A percentile compares a stretch with the other conserved stretches of the same genome.
Evolutionary conservation across 2,888 invertebrate genomes (phyloP).

Genomic region (Mesorhabditis belari): DNA sequence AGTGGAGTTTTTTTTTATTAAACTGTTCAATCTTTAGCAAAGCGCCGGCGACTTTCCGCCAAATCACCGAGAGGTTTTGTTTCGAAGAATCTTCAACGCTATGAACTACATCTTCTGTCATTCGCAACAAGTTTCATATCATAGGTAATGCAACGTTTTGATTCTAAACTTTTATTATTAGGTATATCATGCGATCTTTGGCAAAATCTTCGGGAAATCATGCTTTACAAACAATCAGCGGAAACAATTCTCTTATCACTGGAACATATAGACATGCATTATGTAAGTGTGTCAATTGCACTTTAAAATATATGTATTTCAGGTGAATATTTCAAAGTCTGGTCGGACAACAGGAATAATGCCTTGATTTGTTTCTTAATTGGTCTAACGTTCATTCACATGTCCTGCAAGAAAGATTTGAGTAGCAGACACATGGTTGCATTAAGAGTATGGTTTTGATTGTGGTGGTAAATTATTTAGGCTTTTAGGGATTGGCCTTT

Average conservation of each 20-base stretch:
- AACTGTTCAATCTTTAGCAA: neutral
- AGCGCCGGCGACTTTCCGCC: neutral
- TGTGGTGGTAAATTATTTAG: neutral
- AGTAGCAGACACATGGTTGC: constrained; percentile 43
- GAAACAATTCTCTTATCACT: constrained; percentile 49
- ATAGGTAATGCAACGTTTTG: constrained; percentile 6
- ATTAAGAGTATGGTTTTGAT: constrained; percentile 18
- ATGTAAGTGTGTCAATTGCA: constrained; percentile 3
- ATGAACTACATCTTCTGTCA: constrained; percentile 51
- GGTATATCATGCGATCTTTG: constrained; percentile 47
- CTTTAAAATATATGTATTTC: neutral
- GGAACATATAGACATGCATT: constrained; percentile 49
- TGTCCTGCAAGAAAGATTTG: constrained; percentile 50
- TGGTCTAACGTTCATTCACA: constrained; percentile 47
- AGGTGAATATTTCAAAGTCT: constrained; percentile 47
- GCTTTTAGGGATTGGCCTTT: constrained; percentile 40
- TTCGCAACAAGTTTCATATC: constrained; percentile 43
- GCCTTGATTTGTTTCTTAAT: constrained; percentile 43
- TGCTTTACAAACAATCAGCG: constrained; percentile 46
- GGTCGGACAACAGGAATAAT: constrained; percentile 29
- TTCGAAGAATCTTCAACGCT: constrained; percentile 36
- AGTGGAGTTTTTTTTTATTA: neutral
- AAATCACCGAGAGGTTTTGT: constrained; percentile 13
- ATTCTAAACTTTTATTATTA: neutral
- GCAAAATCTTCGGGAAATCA: constrained; percentile 38